Conservation (phyloP, 2,888 invertebrate genomes). For the Muscina levida region DNA sequence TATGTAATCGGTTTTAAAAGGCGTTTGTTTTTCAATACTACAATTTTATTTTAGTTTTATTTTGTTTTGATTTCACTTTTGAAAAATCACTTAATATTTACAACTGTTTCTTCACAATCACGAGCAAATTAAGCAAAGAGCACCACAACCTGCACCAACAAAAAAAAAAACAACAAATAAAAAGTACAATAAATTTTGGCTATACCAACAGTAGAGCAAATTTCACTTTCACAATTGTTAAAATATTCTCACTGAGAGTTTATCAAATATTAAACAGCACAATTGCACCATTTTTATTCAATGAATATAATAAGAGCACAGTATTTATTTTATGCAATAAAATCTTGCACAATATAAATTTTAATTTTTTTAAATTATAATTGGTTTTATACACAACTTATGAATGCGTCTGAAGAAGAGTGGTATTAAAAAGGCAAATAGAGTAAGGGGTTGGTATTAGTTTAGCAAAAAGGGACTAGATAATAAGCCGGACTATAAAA, state of each 20-base stretch:
- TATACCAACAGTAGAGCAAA: slow-evolving; percentile 22
- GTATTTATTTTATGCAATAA: background rate
- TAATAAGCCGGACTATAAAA: background rate
- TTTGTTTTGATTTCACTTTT: slow-evolving; percentile 37
- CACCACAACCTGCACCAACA: slow-evolving; percentile 50
- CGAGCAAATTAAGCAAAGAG: slow-evolving; percentile 53
- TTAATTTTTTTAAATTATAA: slow-evolving; percentile 18
- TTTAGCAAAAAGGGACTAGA: too few relatives aligned
- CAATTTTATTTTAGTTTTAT: slow-evolving; percentile 13
- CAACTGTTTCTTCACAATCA: slow-evolving; percentile 55
- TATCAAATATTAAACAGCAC: slow-evolving; percentile 47
- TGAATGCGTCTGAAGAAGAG: slow-evolving; percentile 29
- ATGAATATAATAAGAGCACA: background rate
- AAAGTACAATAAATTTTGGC: too few relatives aligned
- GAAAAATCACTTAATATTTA: slow-evolving; percentile 18
- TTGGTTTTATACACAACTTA: slow-evolving; percentile 30
- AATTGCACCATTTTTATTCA: slow-evolving; percentile 48
- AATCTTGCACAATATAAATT: slow-evolving; percentile 43
- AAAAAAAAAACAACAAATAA: slow-evolving; percentile 19
- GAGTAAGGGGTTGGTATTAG: too few relatives aligned
- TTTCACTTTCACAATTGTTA: slow-evolving; percentile 10
- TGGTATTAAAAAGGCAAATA: background rate
- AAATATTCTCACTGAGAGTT: slow-evolving; percentile 7
- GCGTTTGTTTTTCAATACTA: slow-evolving; percentile 65
- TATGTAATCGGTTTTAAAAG: slow-evolving; percentile 84